Conservation (phyloP, 2,888 invertebrate species). For the Drosophila putrida region DNA sequence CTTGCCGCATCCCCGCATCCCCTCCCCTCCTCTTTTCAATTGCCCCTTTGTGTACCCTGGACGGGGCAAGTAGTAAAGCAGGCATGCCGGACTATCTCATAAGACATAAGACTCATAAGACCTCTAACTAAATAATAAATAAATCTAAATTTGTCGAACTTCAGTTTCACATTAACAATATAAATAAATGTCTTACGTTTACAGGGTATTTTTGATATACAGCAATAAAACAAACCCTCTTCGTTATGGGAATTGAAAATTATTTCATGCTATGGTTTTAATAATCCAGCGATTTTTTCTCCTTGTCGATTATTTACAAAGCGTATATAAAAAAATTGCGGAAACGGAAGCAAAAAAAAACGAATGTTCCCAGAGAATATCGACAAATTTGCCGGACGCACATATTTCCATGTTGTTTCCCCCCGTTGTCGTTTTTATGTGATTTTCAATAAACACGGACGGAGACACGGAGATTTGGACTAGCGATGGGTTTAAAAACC, state of each 20-base stretch:
- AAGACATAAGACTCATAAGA: background rate
- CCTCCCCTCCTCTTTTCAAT: conserved; percentile 12
- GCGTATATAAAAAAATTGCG: conserved; percentile 14
- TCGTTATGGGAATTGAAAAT: conserved; percentile 53
- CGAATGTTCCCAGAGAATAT: conserved; percentile 23
- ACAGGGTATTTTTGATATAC: conserved; percentile 5
- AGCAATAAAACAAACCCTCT: background rate
- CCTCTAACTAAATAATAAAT: background rate
- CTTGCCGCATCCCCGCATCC: conserved; percentile 29
- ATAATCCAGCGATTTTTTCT: conserved; percentile 57
- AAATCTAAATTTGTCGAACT: background rate
- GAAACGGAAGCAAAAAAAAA: conserved; percentile 52
- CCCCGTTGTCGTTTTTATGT: conserved; percentile 20
- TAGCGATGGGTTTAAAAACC: conserved; percentile 33
- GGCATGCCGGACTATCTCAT: conserved; percentile 9
- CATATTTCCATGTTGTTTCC: conserved; percentile 48
- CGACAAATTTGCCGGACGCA: conserved; percentile 64
- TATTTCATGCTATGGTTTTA: conserved; percentile 62
- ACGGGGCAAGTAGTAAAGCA: background rate
- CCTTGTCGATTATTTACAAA: conserved; percentile 48
- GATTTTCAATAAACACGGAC: conserved; percentile 57
- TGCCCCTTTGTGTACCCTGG: conserved; percentile 48
- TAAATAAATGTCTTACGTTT: no score
- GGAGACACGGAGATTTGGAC: conserved; percentile 8
- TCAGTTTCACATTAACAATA: no score